Percentiles rank a stretch among this genome's conserved stretches.
Evolutionary conservation across 2,113 vertebrate species (phyloP).

Genomic region (Gymnocephalus cernua): DNA sequence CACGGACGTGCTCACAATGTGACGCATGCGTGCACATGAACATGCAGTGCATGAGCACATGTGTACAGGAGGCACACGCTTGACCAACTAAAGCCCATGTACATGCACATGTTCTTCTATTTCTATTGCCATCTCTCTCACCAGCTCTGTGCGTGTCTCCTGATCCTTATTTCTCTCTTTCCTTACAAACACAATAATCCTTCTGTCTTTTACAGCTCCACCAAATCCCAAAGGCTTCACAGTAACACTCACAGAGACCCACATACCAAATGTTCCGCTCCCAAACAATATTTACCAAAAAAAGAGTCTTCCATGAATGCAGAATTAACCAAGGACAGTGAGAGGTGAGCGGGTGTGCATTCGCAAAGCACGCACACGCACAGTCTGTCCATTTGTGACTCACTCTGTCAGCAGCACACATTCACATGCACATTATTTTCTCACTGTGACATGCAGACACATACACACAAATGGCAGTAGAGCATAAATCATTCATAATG

Average conservation of each 20-base stretch:
- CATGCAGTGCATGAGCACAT: slow-evolving; percentile 4
- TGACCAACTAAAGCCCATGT: background rate
- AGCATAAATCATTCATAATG: slow-evolving; percentile 79
- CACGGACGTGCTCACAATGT: background rate
- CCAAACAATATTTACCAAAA: slow-evolving; percentile 53
- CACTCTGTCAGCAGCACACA: slow-evolving; percentile 20
- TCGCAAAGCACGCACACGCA: slow-evolving; percentile 2
- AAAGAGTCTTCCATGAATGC: slow-evolving; percentile 29
- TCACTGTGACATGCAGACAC: slow-evolving; percentile 57
- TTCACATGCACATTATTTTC: slow-evolving; percentile 36
- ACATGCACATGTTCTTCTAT: slow-evolving; percentile 5
- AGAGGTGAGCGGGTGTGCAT: slow-evolving; percentile 48
- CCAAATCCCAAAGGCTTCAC: slow-evolving; percentile 61
- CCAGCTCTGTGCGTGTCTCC: slow-evolving; percentile 18
- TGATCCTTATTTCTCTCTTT: slow-evolving; percentile 41
- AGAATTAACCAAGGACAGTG: slow-evolving; percentile 51
- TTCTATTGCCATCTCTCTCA: slow-evolving; percentile 33
- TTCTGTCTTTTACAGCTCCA: slow-evolving; percentile 49
- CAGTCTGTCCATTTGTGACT: slow-evolving; percentile 41
- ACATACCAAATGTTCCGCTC: slow-evolving; percentile 56
- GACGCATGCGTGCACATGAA: background rate
- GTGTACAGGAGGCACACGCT: background rate
- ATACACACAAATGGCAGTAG: slow-evolving; percentile 32
- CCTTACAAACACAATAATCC: slow-evolving; percentile 69
- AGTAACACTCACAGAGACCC: slow-evolving; percentile 52